Base-by-base conservation (phyloP, 30 jellyfish, hydroid and myxozoan genomes). In the Turritopsis dohrnii region DNA sequence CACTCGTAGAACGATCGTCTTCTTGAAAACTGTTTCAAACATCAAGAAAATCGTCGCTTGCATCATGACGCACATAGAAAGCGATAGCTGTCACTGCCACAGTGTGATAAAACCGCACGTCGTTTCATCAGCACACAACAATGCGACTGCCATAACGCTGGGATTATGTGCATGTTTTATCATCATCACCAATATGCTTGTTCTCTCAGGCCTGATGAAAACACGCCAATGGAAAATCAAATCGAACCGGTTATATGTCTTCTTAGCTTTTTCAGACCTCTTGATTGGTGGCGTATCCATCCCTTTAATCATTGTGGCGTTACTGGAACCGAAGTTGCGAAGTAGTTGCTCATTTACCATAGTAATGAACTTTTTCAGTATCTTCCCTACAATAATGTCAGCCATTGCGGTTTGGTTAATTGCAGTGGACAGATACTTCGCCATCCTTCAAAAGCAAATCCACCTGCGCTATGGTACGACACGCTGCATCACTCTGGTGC, bases 361-460 rank as follows among this genome's bases (percentile, higher is more conserved):
- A 17, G 30, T 69, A 8, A 69, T 69, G 77, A 69, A 69, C 77
- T 69, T 69, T 69, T 69, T 69, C 77, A 23, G 77, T 69, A 27
- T 69, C 16, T 69, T 69, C 22, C 77, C 77, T n/a, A 69, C 77
- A 8, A 69, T 69, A 9, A n/a, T 69, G 30, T 69, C 77, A 7
- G 28, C 30, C 9, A 19, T 69, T 0, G 19, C 77, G 16, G 77
- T 69, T n/a, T 69, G 77, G 77, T 21, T 69, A n/a, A 69, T 69
- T 21, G 77, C 77, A 9, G 77, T 69, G 28, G 77, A 69, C 30
- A 23, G 77, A n/a, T 69, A 69, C 19, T 69, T n/a, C 77, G 77
- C 77, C 17, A 69, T 69, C 8, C 30, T 69, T 1, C 28, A 69
- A 21, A 69, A 69, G 77, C 77, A 27, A n/a, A n/a, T 19, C 28